Conservation (phyloP, 1,140 invertebrate species). For the Riptortus pedestris region DNA sequence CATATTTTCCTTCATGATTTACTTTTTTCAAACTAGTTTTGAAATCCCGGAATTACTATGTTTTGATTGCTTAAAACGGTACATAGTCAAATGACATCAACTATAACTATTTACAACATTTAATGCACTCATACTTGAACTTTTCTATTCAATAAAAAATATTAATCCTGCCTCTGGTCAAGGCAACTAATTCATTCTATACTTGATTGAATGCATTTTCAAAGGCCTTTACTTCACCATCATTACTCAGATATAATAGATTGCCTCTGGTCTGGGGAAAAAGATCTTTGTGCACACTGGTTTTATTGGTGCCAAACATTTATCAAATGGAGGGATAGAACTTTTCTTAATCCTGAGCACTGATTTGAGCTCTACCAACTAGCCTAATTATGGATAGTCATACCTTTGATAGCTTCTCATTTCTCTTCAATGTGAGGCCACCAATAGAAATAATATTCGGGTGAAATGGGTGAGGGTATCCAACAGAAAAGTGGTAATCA, state of each 20-base stretch:
- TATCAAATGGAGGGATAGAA: neutral
- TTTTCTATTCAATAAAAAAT: no score
- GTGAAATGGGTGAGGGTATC: constrained; percentile 38
- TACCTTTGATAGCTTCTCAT: constrained; percentile 35
- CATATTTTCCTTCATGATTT: neutral
- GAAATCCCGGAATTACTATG: no score
- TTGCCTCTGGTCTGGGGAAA: constrained; percentile 22
- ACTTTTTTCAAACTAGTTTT: no score
- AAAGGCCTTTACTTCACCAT: no score
- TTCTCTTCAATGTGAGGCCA: constrained; percentile 42
- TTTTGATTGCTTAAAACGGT: no score
- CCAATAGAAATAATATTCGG: constrained; percentile 48
- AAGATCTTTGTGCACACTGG: neutral
- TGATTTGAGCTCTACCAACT: neutral
- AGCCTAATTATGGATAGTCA: neutral
- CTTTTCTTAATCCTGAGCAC: neutral
- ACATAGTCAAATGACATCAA: no score
- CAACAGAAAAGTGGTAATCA: constrained; percentile 41
- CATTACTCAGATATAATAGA: neutral
- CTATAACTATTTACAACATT: no score
- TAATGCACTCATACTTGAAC: no score
- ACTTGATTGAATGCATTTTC: no score
- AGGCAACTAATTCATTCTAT: no score
- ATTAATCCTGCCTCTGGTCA: no score
- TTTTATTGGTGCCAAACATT: neutral